Percentiles rank a stretch among this genome's conserved stretches.
Evolutionary conservation across 2,797 vertebrate genomes (phyloP).

Genomic region (Melanotaenia pygmaea): DNA sequence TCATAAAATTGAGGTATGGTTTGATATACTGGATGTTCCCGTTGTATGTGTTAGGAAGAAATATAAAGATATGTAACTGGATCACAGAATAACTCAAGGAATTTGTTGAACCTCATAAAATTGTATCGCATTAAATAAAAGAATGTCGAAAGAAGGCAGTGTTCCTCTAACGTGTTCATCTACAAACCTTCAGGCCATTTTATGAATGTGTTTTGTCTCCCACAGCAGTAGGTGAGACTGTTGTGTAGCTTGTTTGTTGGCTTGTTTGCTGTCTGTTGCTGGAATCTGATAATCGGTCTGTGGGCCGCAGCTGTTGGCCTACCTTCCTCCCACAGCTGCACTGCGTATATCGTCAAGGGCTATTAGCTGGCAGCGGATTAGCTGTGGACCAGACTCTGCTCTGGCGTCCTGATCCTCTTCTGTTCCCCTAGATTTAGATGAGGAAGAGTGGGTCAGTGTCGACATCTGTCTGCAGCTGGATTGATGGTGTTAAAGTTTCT

Average conservation of each 20-base stretch:
- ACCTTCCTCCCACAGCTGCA: constrained; percentile 80
- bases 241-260: constrained; percentile 66
- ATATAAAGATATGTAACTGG: background rate
- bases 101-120: constrained; percentile 3
- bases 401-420: constrained; percentile 63
- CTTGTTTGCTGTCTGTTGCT: constrained; percentile 64
- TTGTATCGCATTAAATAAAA: constrained; percentile 24
- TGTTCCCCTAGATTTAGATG: constrained; percentile 58
- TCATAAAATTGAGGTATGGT: no score
- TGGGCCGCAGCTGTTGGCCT: constrained; percentile 78
- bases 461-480: constrained; percentile 67
- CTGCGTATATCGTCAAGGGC: constrained; percentile 78
- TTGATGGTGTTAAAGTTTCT: constrained; percentile 33
- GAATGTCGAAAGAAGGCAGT: constrained; percentile 20
- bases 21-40: background rate
- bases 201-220: constrained; percentile 43
- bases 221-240: constrained; percentile 62
- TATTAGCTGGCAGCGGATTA: constrained; percentile 76
- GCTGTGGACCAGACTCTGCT: constrained; percentile 63
- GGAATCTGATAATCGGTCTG: constrained; percentile 76
- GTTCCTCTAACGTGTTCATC: constrained; percentile 26
- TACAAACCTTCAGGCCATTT: constrained; percentile 45
- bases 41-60: background rate
- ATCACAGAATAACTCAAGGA: background rate
- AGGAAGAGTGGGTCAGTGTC: constrained; percentile 66